phyloP scores from a whole-genome alignment of 2,888 invertebrate genomes.

The Hymenopus coronatus region DNA sequence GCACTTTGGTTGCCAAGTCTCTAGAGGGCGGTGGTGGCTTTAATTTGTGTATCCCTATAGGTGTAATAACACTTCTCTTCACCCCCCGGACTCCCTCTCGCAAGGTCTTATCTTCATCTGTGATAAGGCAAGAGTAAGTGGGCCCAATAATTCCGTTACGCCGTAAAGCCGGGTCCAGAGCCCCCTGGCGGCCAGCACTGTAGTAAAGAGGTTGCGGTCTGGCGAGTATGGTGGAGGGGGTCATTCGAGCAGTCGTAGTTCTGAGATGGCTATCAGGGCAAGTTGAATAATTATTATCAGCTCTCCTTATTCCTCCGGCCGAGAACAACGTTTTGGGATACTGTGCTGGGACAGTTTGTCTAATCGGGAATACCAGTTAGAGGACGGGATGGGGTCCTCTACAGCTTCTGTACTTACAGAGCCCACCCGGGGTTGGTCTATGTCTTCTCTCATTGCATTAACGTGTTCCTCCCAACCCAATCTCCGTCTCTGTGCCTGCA shows the following conservation, averaged over 20 bases:
- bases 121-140: conserved; percentile 24
- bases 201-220: neutral
- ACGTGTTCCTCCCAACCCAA: neutral
- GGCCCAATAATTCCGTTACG: conserved; percentile 25
- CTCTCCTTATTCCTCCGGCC: conserved; percentile 7
- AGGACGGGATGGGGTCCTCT: neutral
- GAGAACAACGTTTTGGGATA: neutral
- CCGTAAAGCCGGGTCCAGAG: neutral
- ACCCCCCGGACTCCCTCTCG: neutral
- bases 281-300: conserved; percentile 18
- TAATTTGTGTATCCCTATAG: conserved; percentile 23
- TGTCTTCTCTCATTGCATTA: conserved; percentile 19
- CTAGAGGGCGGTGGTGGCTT: neutral
- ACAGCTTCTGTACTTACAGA: neutral
- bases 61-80: conserved; percentile 12
- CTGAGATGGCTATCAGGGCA: conserved; percentile 15
- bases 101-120: conserved; percentile 22
- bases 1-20: neutral
- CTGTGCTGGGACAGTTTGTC: conserved; percentile 16
- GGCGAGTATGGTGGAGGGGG: neutral
- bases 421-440: conserved; percentile 2
- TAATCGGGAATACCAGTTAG: conserved; percentile 11
- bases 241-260: neutral
- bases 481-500: neutral
- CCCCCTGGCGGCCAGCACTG: neutral